These are phyloP conservation scores for Anomalospiza imberbis DNA, from an alignment of 2,797 vertebrate genomes.

Conservation along the genomic window DNA sequence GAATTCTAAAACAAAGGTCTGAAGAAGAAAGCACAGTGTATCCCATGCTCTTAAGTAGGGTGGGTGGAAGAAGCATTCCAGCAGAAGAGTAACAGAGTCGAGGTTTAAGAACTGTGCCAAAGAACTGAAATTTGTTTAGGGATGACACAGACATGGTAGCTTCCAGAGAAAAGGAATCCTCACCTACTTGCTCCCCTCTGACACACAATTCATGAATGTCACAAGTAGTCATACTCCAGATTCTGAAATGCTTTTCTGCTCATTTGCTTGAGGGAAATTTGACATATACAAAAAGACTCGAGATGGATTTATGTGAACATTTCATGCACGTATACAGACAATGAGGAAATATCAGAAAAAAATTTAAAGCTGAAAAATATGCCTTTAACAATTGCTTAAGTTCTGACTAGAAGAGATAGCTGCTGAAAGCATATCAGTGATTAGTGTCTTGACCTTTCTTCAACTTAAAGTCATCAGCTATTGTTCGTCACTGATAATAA, in stretches of 20 bases:
- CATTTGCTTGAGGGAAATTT: neutral
- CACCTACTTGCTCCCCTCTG: neutral
- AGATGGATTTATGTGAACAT: neutral
- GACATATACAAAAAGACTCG: neutral
- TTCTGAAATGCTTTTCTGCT: neutral
- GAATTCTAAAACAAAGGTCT: neutral
- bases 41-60: neutral
- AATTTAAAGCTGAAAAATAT: slow-evolving; percentile 6
- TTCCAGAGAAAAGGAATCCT: neutral
- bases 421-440: slow-evolving; percentile 51
- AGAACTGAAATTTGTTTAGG: neutral
- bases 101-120: neutral
- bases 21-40: neutral
- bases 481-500: slow-evolving; percentile 29
- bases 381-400: neutral
- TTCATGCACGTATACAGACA: neutral
- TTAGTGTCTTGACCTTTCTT: slow-evolving; percentile 60
- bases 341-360: neutral
- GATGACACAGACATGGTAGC: neutral
- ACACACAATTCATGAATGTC: neutral
- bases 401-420: slow-evolving; percentile 21
- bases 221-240: neutral
- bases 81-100: neutral
- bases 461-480: slow-evolving; percentile 36
- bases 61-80: neutral